Evolutionary conservation across 2,797 vertebrate species (phyloP), one percentile per base, ranked within the genome.

Genomic region (Phrynocephalus vlangalii): DNA sequence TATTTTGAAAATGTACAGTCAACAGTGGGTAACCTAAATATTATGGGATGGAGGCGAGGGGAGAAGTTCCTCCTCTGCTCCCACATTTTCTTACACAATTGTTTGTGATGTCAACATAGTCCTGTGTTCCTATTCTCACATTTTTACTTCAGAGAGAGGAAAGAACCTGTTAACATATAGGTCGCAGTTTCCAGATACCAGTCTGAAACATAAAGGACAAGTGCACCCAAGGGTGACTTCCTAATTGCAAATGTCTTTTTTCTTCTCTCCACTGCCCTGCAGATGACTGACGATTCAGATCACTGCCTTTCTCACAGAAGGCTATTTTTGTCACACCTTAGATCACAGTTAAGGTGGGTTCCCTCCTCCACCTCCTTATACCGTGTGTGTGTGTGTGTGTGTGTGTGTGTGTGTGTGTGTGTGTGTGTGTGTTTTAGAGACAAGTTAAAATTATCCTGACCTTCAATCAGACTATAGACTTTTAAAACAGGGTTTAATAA

Each of bases 241-340:
- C 92, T 94, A 92, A 22, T 93, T 79, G 85, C 75, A 94, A 93
- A 95, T 92, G 68, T 89, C 92, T 92, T 78, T 82, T 91, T n/a
- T 86, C 92, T 67, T 90, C 84, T 76, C 86, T 82, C 67, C 92
- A 90, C 30, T 10, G 89, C 88, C 68, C 85, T 94, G 48, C 52
- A 87, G 89, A 48, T 13, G 24, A 90, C 88, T 92, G 86, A 89
- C 92, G 94, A 93, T 73, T 92, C 90, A 89, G 92, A 92, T 93
- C 92, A 89, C 78, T 92, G 95, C 91, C 92, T 92, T 91, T 93
- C 90, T 94, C 91, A 90, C 79, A 88, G 78, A 79, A 83, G 67
- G 79, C 91, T 95, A 95, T 95, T 95, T 95, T 91, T 93, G 88
- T 92, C 82, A 83, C 89, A 26, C 93, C 88, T 84, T 91, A 91